phyloP scores from a whole-genome alignment of 2,113 vertebrate species.

The Seriola rivoliana region DNA sequence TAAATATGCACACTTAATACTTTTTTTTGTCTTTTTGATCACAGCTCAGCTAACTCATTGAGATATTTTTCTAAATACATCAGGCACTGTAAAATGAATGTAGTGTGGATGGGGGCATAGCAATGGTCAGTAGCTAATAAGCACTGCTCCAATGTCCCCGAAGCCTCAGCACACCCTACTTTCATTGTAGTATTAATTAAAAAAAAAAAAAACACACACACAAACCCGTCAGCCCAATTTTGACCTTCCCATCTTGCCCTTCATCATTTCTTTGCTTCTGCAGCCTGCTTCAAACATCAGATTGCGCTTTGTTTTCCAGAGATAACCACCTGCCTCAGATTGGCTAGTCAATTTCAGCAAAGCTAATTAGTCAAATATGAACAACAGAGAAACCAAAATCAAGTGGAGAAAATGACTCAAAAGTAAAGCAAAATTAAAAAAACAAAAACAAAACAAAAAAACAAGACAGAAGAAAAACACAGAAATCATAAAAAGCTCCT shows the following conservation, averaged over 20 bases:
- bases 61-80: slow-evolving; percentile 81
- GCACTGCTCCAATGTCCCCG: slow-evolving; percentile 65
- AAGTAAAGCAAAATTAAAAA: slow-evolving; percentile 59
- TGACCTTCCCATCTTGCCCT: slow-evolving; percentile 60
- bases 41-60: slow-evolving; percentile 82
- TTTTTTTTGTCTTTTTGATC: slow-evolving; percentile 81
- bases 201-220: slow-evolving; percentile 52
- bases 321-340: slow-evolving; percentile 52
- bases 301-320: slow-evolving; percentile 58
- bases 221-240: slow-evolving; percentile 63
- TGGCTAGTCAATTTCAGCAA: slow-evolving; percentile 54
- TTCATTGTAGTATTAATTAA: slow-evolving; percentile 77
- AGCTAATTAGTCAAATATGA: slow-evolving; percentile 74
- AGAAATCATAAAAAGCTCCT: slow-evolving; percentile 79
- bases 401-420: slow-evolving; percentile 64
- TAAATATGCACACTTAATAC: slow-evolving; percentile 85
- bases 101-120: slow-evolving; percentile 78
- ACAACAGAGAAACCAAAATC: slow-evolving; percentile 61
- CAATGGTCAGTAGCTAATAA: slow-evolving; percentile 69
- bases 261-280: slow-evolving; percentile 40
- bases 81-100: slow-evolving; percentile 85
- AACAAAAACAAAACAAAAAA: slow-evolving; percentile 35
- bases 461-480: slow-evolving; percentile 53
- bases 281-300: slow-evolving; percentile 54
- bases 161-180: slow-evolving; percentile 80